A percentile compares a stretch with the other conserved stretches of the same genome.
Conservation (phyloP, 2,113 vertebrate genomes). For the Amblyopsis rosae region DNA sequence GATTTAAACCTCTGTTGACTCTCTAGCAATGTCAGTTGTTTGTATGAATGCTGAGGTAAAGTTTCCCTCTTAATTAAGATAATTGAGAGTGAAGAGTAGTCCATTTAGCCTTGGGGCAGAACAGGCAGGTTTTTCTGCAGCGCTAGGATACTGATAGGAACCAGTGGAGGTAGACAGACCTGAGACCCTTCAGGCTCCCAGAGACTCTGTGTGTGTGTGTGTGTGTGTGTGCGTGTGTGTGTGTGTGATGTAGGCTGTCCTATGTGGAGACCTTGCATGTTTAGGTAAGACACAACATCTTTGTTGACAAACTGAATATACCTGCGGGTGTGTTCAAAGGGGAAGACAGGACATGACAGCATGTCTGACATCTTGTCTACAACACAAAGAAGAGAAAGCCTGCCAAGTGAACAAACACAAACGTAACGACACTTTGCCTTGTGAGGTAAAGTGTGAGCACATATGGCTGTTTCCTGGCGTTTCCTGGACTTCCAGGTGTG, state of each 20-base stretch:
- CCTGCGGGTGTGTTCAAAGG: conserved; percentile 35
- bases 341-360: conserved; percentile 49
- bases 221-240: conserved; percentile 3
- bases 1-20: conserved; percentile 64
- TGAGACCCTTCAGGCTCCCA: conserved; percentile 47
- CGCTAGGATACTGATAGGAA: conserved; percentile 34
- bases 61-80: conserved; percentile 72
- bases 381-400: neutral
- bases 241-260: conserved; percentile 50
- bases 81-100: conserved; percentile 75
- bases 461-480: no score
- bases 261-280: conserved; percentile 35
- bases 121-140: conserved; percentile 66
- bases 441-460: neutral
- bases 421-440: neutral
- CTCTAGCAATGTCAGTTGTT: conserved; percentile 42
- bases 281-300: conserved; percentile 31
- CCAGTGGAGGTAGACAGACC: conserved; percentile 55
- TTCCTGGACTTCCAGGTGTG: no score
- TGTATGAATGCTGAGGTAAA: conserved; percentile 63
- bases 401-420: neutral
- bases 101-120: conserved; percentile 70
- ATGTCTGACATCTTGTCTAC: conserved; percentile 17
- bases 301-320: conserved; percentile 39
- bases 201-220: conserved; percentile 27